A percentile compares a stretch with the other conserved stretches of the same genome.
phyloP scores from a whole-genome alignment of 2,797 vertebrate species.

The Antennarius maculatus region DNA sequence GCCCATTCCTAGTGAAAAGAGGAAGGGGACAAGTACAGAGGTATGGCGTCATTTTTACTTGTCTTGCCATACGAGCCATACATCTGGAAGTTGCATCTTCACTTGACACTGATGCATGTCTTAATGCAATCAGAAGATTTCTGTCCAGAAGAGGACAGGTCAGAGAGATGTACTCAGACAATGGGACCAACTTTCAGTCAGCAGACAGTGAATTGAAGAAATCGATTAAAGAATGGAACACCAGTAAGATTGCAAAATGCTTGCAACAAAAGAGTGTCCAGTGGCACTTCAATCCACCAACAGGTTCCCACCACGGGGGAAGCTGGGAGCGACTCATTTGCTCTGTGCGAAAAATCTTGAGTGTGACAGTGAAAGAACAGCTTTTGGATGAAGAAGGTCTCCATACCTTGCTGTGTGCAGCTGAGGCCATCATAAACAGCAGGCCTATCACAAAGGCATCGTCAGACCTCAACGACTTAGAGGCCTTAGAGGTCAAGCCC shows the following conservation, averaged over 20 bases:
- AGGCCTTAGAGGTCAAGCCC: no score
- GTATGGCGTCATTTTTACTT: constrained; percentile 24
- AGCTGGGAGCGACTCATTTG: no score
- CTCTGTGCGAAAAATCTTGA: no score
- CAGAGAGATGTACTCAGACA: constrained; percentile 25
- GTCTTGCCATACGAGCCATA: constrained; percentile 4
- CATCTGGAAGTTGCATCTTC: constrained; percentile 17
- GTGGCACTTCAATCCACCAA: no score
- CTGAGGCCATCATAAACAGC: no score
- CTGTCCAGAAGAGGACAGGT: constrained; percentile 29
- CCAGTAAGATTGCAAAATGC: not conserved
- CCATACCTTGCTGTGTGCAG: no score
- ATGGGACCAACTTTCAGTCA: constrained; percentile 15
- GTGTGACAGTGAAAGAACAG: no score
- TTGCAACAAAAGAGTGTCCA: no score
- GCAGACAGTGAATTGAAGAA: constrained; percentile 3
- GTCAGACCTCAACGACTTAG: no score
- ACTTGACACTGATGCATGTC: constrained; percentile 17
- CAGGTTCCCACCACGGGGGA: no score
- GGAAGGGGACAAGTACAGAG: constrained; percentile 11
- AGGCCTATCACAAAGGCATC: no score
- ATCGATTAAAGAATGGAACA: constrained; percentile 12
- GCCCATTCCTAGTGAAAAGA: constrained; percentile 10
- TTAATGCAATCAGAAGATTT: constrained; percentile 25
- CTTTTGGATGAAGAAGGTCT: no score